Base-by-base conservation (phyloP, 2,888 invertebrate genomes). In the Philaethria dido region DNA sequence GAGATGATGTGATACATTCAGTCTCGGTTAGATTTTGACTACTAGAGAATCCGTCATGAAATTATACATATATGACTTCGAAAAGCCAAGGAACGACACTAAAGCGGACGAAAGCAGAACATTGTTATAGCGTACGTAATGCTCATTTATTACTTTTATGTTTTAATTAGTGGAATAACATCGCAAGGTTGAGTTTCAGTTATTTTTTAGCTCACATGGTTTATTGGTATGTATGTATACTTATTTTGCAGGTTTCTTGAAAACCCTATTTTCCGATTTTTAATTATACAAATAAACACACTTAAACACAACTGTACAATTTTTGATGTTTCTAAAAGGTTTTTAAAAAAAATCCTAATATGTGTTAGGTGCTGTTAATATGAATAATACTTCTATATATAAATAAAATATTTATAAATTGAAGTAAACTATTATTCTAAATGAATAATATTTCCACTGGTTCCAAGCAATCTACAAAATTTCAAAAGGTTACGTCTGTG, bases 361-460 rank as follows among this genome's bases (percentile, higher is more conserved):
- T 36, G 64, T 64, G 64, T 64, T 64, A 42, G 64, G 64, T 64
- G 39, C 47, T 63, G 60, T 9, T 18, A 13, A 18, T 55, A 55
- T 18, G 16, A 44, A 4, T n/a, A 52, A 29, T 29, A 29, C 18
- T 29, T 14, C n/a, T 18, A 25, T 45, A 44, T 44, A 18, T 16
- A 59, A 22, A 39, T 44, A 22, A n/a, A 9, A 55, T 20, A 55
- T 55, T 55, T 18, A 20, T 55, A 55, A 55, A 20, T 55, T 36
- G 20, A 33, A 16, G 14, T 55, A 55, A 25, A 48, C 8, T 14
- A 25, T 0, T 25, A n/a, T 6, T 45, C 18, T 11, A 16, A 9
- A 16, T n/a, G 18, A 0, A 29, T 6, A 29, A 29, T 4, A 6
- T 29, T 29, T 36, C 33, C 33, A 36, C 9, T 8, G 5, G 33